These are phyloP conservation scores for Balaeniceps rex DNA, from an alignment of 2,113 vertebrate species.

Conservation along the genomic window DNA sequence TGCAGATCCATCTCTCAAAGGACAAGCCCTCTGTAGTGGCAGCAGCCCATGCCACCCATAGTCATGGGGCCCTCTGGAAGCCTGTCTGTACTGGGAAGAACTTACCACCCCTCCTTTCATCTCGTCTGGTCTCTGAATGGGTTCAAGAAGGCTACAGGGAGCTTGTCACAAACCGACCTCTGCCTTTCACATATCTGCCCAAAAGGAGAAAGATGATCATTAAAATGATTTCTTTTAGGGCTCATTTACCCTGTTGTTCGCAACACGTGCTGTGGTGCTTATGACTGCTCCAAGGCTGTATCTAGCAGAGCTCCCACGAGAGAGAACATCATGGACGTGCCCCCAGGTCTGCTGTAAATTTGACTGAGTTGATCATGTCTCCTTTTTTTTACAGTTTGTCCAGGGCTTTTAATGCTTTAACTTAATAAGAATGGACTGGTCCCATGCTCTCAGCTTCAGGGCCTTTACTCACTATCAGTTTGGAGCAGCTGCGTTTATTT, in stretches of 20 bases:
- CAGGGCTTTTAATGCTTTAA: slow-evolving; percentile 16
- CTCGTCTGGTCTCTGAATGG: not conserved
- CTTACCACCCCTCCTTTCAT: not conserved
- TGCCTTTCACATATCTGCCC: not conserved
- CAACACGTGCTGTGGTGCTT: not conserved
- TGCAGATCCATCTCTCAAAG: not conserved
- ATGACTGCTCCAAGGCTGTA: not conserved
- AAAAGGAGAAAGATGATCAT: not conserved
- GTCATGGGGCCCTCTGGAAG: not conserved
- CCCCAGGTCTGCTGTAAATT: slow-evolving; percentile 18
- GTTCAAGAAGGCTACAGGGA: not conserved
- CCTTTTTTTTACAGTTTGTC: slow-evolving; percentile 6
- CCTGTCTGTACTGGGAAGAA: not conserved
- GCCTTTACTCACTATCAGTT: slow-evolving; percentile 13
- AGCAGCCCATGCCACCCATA: not conserved
- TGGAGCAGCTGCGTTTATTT: slow-evolving; percentile 46
- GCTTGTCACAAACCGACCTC: not conserved
- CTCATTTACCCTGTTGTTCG: not conserved
- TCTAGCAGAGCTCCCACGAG: not conserved
- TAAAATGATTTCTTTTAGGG: not conserved
- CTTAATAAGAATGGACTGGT: slow-evolving; percentile 39
- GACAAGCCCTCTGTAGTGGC: not conserved
- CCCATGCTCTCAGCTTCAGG: slow-evolving; percentile 15
- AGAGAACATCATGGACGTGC: not conserved
- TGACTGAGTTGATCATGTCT: slow-evolving; percentile 19